Evolutionary conservation across 1,140 invertebrate species (phyloP), one percentile per base, ranked within the genome.

Genomic region (Hylyphantes graminicola): DNA sequence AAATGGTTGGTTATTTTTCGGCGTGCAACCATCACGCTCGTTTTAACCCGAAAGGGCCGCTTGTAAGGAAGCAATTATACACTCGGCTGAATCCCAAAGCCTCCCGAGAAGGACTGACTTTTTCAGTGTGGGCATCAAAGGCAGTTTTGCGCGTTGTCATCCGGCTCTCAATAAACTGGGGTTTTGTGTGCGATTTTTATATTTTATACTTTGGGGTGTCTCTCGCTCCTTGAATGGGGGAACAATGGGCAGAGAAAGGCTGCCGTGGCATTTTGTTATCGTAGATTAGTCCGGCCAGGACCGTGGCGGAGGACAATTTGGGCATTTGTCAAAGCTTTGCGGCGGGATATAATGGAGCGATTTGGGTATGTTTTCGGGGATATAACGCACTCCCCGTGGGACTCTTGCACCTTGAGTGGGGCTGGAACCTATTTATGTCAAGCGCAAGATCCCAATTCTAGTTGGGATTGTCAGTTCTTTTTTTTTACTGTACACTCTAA

Each of bases 61-160:
- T 64, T 65, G 50, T 82, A 73, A 82, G 80, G 80, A 82, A 82
- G 61, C 80, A 82, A 82, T 82, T 82, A 82, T 55, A 74, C 80
- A 82, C 50, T 74, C 80, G 10, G 61, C 35, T 74, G 80, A 48
- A 64, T 51, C 65, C 65, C n/a, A 82, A 82, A 73, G 80, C 11
- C 8, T 19, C 51, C 9, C 57, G 50, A 63, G 70, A 82, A 82
- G 80, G 80, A 82, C 80, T 82, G 70, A 70, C 64, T 76, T 61
- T 59, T 64, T 48, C 48, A 53, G 21, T n/a, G 78, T 51, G 57
- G 53, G n/a, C 48, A 12, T 63, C 19, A 65, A 35, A 64, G 35
- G 19, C 12, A 21, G 48, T 35, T 76, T 76, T n/a, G 50, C 54
- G 17, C 35, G 54, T 63, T 73, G 59, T 81, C 75, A 72, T 72